Evolutionary conservation across 2,888 invertebrate species (phyloP), one percentile per base, ranked within the genome.

Genomic region (Polyploca ridens): DNA sequence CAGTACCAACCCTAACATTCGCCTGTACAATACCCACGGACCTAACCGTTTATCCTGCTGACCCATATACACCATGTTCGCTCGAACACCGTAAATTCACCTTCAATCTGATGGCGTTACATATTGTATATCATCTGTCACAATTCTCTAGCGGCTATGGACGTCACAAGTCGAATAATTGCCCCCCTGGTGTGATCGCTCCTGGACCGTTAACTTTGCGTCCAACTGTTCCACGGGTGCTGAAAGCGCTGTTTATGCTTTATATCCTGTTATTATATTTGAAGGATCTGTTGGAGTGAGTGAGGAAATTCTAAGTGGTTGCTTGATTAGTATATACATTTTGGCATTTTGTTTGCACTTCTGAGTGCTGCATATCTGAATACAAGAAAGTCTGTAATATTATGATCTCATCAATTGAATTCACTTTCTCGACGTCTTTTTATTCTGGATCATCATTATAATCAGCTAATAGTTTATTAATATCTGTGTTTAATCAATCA

Each of bases 181-280:
- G 67, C 69, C 69, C 75, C 60, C 75, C 75, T 66, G 75, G 63
- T 67, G 75, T n/a, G 74, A 33, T 54, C 41, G 38, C 33, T 71
- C 72, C 74, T 69, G 66, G 8, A 68, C 75, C 74, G 76, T 75
- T 75, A 73, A 58, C 41, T 41, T 41, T 62, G 27, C 33, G 62
- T 46, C 19, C 54, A 19, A 54, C 19, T 54, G 54, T 19, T 54
- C 3, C 10, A 54, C 6, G 54, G 10, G n/a, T 54, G 54, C 54
- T 54, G 8, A 3, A 54, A 19, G 54, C 54, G 54, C 54, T 54
- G 16, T 54, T 19, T 33, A 33, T n/a, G 35, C 33, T n/a, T 33
- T 19, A 61, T 16, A 27, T 5, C 59, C 19, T 60, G 27, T 60
- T 8, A 27, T 13, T 13, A 41, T 58, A n/a, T 10, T 33, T 35